A percentile compares a stretch with the other conserved stretches of the same genome.
phyloP scores from a whole-genome alignment of 2,113 vertebrate species.

The Gymnobelideus leadbeateri region DNA sequence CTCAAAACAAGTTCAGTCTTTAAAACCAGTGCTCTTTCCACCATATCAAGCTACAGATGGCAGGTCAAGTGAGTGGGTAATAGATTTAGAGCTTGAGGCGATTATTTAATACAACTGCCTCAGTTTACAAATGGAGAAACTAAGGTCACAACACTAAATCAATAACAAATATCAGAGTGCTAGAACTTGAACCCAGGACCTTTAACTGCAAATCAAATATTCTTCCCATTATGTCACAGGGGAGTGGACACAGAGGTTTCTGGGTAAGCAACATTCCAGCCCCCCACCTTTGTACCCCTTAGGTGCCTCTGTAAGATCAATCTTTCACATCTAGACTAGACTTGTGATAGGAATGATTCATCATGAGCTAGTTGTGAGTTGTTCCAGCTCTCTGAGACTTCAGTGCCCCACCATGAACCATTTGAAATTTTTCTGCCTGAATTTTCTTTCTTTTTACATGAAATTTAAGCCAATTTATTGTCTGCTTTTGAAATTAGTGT shows the following conservation, averaged over 20 bases:
- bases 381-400: background rate
- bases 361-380: background rate
- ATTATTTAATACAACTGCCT: background rate
- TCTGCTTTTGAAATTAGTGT: background rate
- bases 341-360: background rate
- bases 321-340: background rate
- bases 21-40: background rate
- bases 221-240: background rate
- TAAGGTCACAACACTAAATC: too few relatives aligned
- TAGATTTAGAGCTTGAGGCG: too few relatives aligned
- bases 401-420: background rate
- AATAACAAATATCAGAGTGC: background rate
- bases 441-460: background rate
- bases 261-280: background rate
- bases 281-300: background rate
- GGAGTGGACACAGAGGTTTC: background rate
- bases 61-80: background rate
- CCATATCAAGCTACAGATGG: background rate
- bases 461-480: background rate
- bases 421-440: background rate
- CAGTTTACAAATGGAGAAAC: background rate
- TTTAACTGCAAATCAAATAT: background rate
- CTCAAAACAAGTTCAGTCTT: too few relatives aligned
- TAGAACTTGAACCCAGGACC: background rate
- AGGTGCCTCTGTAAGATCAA: background rate